A percentile compares a stretch with the other conserved stretches of the same genome.
Evolutionary conservation across 2,888 invertebrate species (phyloP).

Genomic region (Drosophila neutralis): DNA sequence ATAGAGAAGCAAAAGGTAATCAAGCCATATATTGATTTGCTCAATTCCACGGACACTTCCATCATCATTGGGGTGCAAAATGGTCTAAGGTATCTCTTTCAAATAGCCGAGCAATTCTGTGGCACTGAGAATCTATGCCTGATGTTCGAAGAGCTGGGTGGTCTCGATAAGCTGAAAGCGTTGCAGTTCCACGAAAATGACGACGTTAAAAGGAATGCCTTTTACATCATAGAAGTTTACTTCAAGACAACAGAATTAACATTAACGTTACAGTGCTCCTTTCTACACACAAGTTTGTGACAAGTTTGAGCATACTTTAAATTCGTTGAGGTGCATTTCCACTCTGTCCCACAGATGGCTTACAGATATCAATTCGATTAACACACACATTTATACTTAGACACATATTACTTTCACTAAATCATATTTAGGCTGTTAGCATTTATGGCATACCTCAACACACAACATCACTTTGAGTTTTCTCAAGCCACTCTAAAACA

Average conservation of each 20-base stretch:
- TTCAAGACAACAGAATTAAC: constrained; percentile 85
- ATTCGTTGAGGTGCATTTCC: background rate
- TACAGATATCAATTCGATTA: background rate
- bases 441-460: background rate
- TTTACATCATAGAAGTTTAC: constrained; percentile 91
- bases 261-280: background rate
- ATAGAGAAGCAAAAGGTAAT: constrained; percentile 89
- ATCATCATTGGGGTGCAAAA: constrained; percentile 92
- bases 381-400: background rate
- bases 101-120: constrained; percentile 90
- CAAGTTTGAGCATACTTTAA: background rate
- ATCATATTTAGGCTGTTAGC: background rate
- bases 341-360: background rate
- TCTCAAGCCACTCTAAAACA: background rate
- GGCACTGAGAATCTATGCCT: constrained; percentile 91
- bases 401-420: background rate
- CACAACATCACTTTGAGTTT: background rate
- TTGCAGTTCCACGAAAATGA: constrained; percentile 96
- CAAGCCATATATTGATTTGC: constrained; percentile 91
- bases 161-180: constrained; percentile 94
- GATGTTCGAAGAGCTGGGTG: constrained; percentile 95
- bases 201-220: constrained; percentile 91
- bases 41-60: constrained; percentile 91
- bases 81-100: constrained; percentile 90
- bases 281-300: too few species aligned